Base-by-base conservation (phyloP, 2,113 vertebrate genomes). In the Leptobrachium leishanense region DNA sequence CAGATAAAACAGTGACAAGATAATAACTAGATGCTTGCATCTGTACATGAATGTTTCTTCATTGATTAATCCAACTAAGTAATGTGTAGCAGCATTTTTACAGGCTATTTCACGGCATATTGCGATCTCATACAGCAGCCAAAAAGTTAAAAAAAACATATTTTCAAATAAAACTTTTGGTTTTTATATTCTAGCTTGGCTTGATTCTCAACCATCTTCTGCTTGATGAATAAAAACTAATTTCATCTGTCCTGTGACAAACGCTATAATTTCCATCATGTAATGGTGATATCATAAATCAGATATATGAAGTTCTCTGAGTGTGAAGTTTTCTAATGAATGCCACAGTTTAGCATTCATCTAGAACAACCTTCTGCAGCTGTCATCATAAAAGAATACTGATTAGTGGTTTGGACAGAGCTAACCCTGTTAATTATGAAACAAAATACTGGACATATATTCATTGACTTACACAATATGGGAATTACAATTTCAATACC, bases 391-490 rank as follows among this genome's bases (percentile, higher is more conserved):
- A 90, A 92, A 89, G 88, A 90, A 90, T 90, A 87, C 89, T 92
- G 91, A 94, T 92, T 92, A 92, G 91, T 91, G 89, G 90, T 92
- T 92, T 93, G 91, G 91, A 88, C 15, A 0, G 82, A 88, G 84
- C 87, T 88, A 91, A 92, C 91, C 91, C 89, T 86, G 85, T 92
- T 91, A 94, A 93, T 92, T 91, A 92, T 90, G 87, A 90, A 92
- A 92, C 91, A 93, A 92, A 92, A 91, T 91, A 85, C 2, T 1
- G 79, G 87, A 90, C 89, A 92, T 90, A 89, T 88, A 87, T 89
- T 88, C 87, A 92, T 91, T 92, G 91, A 88, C 12, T 85, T 89
- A 89, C 39, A 66, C 5, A 65, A 68, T 91, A 90, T 88, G 88
- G 91, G 91, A 91, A 92, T 92, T 92, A 85, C 88, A 90, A 91